Base-by-base conservation (phyloP, 2,888 invertebrate species). In the Diaprepes abbreviatus region DNA sequence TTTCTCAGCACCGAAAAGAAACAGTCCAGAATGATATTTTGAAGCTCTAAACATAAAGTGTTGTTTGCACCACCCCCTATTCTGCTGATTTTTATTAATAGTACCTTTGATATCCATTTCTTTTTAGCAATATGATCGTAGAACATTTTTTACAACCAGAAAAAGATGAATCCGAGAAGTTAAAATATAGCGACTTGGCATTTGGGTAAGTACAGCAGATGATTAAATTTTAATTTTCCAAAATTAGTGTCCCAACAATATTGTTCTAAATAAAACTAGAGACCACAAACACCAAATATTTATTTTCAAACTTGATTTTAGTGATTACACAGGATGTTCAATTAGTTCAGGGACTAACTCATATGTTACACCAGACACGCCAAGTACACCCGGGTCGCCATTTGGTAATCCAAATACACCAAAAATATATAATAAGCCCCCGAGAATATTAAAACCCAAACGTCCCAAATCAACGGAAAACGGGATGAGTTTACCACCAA, bases 171-270 rank as follows among this genome's bases (percentile, higher is more conserved):
- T 16, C 14, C 2, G 48, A 66, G 35, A 66, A 33, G 9, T 24
- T 71, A 16, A 70, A 72, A 48, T 72, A 72, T 31, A 57, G 52
- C 28, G 59, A 69, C 17, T 54, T 72, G 48, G 50, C 43, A 24
- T 72, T 72, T 63, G 43, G 57, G 72, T 72, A 45, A 66, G 70
- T 62, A 54, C n/a, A n/a, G n/a, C n/a, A n/a, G n/a, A n/a, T n/a
- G n/a, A n/a, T n/a, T n/a, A n/a, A n/a, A n/a, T n/a, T n/a, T n/a
- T n/a, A n/a, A n/a, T n/a, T n/a, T n/a, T n/a, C n/a, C n/a, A n/a
- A n/a, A n/a, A n/a, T n/a, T n/a, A n/a, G n/a, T n/a, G n/a, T n/a
- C n/a, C n/a, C n/a, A n/a, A n/a, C n/a, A n/a, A n/a, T n/a, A n/a
- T n/a, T n/a, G n/a, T n/a, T n/a, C n/a, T n/a, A n/a, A n/a, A n/a